Base-by-base conservation (phyloP, 2,113 vertebrate genomes). In the Steatornis caripensis region DNA sequence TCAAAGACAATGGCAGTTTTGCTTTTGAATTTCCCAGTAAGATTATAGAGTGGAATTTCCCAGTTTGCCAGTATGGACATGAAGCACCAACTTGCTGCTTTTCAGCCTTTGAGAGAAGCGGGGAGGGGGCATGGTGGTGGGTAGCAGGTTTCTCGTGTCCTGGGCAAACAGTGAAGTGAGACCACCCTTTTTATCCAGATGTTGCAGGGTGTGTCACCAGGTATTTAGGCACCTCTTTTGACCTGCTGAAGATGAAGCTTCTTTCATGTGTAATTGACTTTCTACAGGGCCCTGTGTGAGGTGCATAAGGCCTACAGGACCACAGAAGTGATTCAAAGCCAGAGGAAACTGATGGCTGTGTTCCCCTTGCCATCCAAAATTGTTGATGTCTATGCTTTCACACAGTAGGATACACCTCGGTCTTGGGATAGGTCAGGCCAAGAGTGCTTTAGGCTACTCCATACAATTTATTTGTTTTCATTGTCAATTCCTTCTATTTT, bases 101-200 rank as follows among this genome's bases (percentile, higher is more conserved):
- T 53, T 22, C 64, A 71, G 55, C 69, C 51, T 36, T 15, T 23
- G 45, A 11, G 32, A 39, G 20, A n/a, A 64, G 15, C 7, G 27
- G 43, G 4, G 19, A 27, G 9, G 13, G 11, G 12, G 3, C 1
- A 0, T 8, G 30, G 83, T 1, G 20, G 12, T 22, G 49, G 2
- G 37, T 45, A 54, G 15, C 8, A 18, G 4, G 15, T 30, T 72
- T 4, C n/a, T 58, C 14, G 1, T 32, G 41, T 19, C 74, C 32
- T 62, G 39, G 64, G 65, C 23, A 13, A 60, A 27, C 30, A 20
- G 48, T 0, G 3, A 30, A 9, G 12, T 15, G 39, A 43, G 8
- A 70, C 36, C 29, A 36, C 10, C 22, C 6, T 22, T 58, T 54
- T 17, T n/a, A 3, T 15, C 36, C 81, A 37, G 62, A 3, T 30